Evolutionary conservation across 2,888 invertebrate genomes (phyloP), one percentile per base, ranked within the genome.

Genomic region (Oscheius sp.): DNA sequence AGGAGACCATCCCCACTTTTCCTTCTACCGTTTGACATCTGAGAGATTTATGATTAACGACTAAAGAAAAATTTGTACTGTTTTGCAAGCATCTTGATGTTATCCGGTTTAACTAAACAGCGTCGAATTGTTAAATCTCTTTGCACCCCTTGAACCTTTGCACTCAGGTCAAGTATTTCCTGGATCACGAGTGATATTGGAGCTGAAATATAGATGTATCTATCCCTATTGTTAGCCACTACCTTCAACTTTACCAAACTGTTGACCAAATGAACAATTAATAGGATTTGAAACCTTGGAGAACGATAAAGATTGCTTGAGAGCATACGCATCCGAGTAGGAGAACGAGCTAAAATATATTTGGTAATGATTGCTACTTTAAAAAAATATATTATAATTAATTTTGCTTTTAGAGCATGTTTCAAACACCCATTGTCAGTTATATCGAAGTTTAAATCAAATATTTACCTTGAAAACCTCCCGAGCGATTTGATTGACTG

Each of bases 131-230:
- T 91, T 29, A 92, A 90, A 84, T 92, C 92, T 64, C 91, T 88
- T 83, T 92, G 92, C 31, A 92, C 87, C 77, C 92, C 92, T 53
- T 91, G 90, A 6, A 92, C 90, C 72, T 91, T 89, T 67, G 91
- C 76, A 50, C 82, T 80, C 4, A 86, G 68, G 0, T 64, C 69
- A 6, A 75, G 70, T 15, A 83, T 63, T 61, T 84, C 79, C 6
- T 58, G 39, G 15, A 72, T 53, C 29, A 75, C 45, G 48, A 74
- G 68, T 25, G 66, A 63, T 15, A 78, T 42, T 3, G 74, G 78
- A 17, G 65, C 78, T 76, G 63, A 64, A 64, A 27, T 15, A 29
- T 1, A 17, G 29, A 17, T 27, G 6, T 39, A n/a, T n/a, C n/a
- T n/a, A n/a, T n/a, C n/a, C n/a, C n/a, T n/a, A n/a, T n/a, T 20